Evolutionary conservation across 2,888 invertebrate genomes (phyloP), one percentile per base, ranked within the genome.

Genomic region (Nomada fabriciana): DNA sequence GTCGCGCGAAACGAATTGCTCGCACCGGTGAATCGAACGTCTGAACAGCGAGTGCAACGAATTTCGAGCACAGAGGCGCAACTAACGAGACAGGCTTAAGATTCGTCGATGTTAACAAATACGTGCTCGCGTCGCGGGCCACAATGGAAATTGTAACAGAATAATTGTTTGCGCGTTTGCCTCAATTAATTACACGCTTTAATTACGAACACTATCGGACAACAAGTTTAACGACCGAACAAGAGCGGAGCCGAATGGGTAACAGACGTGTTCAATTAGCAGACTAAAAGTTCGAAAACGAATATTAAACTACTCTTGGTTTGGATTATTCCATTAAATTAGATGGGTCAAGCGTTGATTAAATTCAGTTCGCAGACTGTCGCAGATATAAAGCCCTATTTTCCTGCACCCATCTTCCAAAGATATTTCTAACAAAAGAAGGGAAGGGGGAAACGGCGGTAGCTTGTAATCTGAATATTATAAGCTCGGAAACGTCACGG

Each of bases 1-100:
- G 42, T 50, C 25, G 10, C 15, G 73, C 18, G 18, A 50, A 77
- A 78, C 64, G 59, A 67, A 78, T 67, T 74, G 61, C 61, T 53
- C 13, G 47, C 25, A 20, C 42, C 52, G 53, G 36, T 9, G n/a
- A 7, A 57, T 10, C 55, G 50, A 64, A 55, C 50, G 42, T 64
- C 43, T 55, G 23, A 13, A 57, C n/a, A 3, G 25, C 18, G 43
- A 25, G 36, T 7, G 36, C 36, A 5, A 36, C 36, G 36, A 36
- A 36, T 36, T 36, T 36, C 36, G 36, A 7, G 7, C 7, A 5
- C 36, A 7, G 36, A 36, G 36, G 36, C 36, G 36, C 36, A 7
- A 36, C 36, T 0, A 36, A 36, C 36, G 1, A 7, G 36, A 7
- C 36, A 0, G 36, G 36, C 7, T 7, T 36, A 36, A 36, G 36